Conservation (phyloP, 2,888 invertebrate species). For the Drosophila lutescens region DNA sequence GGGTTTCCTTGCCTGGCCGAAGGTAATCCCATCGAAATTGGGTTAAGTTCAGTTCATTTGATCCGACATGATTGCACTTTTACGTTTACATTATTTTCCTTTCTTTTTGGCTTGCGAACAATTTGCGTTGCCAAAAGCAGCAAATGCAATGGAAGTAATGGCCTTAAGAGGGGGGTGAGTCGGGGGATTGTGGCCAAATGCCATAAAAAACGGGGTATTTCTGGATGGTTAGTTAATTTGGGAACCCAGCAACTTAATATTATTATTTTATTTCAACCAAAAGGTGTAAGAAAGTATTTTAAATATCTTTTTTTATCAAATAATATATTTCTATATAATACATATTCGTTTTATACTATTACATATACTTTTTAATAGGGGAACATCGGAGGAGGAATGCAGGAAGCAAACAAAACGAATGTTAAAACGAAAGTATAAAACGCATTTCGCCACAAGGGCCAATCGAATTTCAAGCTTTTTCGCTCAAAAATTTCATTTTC, state of each 20-base stretch:
- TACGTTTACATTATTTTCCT: not conserved
- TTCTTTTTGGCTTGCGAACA: constrained; percentile 15
- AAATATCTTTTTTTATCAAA: too few relatives aligned
- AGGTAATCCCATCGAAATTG: constrained; percentile 27
- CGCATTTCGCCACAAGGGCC: constrained; percentile 41
- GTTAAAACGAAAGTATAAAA: constrained; percentile 2
- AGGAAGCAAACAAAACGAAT: constrained; percentile 6
- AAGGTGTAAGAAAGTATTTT: too few relatives aligned
- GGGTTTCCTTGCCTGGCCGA: not conserved
- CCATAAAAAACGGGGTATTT: too few relatives aligned
- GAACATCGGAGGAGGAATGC: not conserved
- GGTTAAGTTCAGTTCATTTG: constrained; percentile 44
- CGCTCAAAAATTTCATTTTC: constrained; percentile 55
- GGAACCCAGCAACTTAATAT: too few relatives aligned
- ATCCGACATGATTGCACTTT: constrained; percentile 34
- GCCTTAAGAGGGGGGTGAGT: constrained; percentile 7
- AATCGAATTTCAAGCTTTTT: constrained; percentile 41
- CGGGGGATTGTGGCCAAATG: constrained; percentile 2
- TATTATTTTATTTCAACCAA: too few relatives aligned
- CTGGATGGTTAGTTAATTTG: too few relatives aligned
- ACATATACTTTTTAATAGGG: too few relatives aligned
- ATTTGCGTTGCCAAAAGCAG: constrained; percentile 37
- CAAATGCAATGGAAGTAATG: constrained; percentile 34
- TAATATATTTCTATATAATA: too few relatives aligned
- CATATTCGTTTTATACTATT: too few relatives aligned